Percentiles rank a stretch among this genome's conserved stretches.
phyloP scores from a whole-genome alignment of 1,140 invertebrate genomes.

The Zaprionus inermis region DNA sequence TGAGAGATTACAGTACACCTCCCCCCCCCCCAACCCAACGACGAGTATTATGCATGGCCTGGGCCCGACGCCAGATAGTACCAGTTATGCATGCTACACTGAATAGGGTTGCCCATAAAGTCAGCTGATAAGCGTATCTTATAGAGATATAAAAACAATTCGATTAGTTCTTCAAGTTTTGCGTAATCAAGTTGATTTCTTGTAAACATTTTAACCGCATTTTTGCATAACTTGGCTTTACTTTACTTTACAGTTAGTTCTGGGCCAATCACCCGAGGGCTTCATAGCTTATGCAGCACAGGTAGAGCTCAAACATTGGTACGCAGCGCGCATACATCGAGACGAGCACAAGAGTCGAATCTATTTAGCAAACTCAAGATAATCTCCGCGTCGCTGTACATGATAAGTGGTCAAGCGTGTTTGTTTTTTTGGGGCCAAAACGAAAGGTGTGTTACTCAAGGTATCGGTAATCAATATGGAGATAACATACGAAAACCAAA shows the following conservation, averaged over 20 bases:
- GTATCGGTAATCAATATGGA: conserved; percentile 63
- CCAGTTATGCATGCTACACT: conserved; percentile 15
- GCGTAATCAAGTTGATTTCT: background rate
- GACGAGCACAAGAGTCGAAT: conserved; percentile 14
- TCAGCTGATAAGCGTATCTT: background rate
- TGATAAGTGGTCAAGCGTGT: conserved; percentile 28
- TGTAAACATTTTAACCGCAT: background rate
- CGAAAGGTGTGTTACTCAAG: conserved; percentile 57
- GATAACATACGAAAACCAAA: conserved; percentile 33
- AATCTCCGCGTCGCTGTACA: conserved; percentile 48
- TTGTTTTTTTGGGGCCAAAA: background rate
- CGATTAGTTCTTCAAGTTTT: conserved; percentile 5
- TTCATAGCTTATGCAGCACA: conserved; percentile 12
- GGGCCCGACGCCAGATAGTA: conserved; percentile 15
- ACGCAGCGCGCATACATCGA: conserved; percentile 19
- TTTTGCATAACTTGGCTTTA: background rate
- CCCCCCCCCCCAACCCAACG: too few species aligned
- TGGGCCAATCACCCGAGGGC: background rate
- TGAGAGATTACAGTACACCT: conserved; percentile 11
- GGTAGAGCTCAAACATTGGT: conserved; percentile 39
- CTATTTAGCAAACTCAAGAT: conserved; percentile 36
- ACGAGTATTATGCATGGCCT: conserved; percentile 60
- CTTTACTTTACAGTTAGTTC: background rate
- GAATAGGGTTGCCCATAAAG: background rate
- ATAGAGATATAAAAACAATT: background rate